Evolutionary conservation across 2,113 vertebrate genomes (phyloP).

Genomic region (Megaceryle torquata): DNA sequence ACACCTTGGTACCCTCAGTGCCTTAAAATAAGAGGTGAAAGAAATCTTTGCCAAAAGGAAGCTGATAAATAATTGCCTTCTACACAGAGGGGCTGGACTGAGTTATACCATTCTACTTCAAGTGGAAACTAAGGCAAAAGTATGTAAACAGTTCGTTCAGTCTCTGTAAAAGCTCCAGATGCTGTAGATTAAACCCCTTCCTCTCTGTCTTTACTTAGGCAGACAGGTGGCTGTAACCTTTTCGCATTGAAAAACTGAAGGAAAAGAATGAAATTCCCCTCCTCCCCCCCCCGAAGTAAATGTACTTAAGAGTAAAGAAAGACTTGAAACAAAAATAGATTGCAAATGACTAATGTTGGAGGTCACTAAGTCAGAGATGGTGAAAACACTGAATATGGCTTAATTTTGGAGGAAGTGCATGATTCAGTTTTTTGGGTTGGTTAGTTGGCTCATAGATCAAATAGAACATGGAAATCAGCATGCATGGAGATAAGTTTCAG

Average conservation of each 20-base stretch:
- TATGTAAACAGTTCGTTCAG: neutral
- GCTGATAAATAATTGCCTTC: slow-evolving; percentile 42
- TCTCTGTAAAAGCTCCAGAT: neutral
- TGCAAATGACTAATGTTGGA: neutral
- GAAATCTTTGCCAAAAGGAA: slow-evolving; percentile 50
- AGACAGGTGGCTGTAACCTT: neutral
- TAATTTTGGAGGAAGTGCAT: neutral
- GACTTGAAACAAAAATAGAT: neutral
- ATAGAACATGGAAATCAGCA: neutral
- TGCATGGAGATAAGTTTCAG: neutral
- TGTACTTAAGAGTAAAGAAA: neutral
- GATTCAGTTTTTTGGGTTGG: neutral
- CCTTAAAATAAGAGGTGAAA: slow-evolving; percentile 45
- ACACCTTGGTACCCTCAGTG: slow-evolving; percentile 57
- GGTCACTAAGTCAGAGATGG: neutral
- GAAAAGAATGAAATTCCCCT: neutral
- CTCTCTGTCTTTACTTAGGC: neutral
- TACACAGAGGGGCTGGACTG: neutral
- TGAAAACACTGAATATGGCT: neutral
- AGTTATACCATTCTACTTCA: neutral
- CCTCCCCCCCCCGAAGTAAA: neutral
- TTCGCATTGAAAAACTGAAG: neutral
- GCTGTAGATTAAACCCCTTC: neutral
- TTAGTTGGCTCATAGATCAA: neutral
- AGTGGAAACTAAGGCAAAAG: slow-evolving; percentile 25